Evolutionary conservation across 1,140 invertebrate species (phyloP).

Genomic region (Danaus plexippus): DNA sequence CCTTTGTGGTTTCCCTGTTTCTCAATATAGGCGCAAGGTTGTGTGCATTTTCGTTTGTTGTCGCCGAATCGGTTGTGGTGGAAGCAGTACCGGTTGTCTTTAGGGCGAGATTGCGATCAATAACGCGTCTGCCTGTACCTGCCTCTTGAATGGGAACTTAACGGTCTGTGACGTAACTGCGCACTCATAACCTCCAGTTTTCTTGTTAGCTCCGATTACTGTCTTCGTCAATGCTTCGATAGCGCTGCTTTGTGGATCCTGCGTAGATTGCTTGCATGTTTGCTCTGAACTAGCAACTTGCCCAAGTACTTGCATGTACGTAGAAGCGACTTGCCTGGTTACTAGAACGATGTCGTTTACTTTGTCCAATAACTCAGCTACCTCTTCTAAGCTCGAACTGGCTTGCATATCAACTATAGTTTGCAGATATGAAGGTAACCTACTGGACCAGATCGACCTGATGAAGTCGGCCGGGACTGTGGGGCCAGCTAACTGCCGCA

Average conservation of each 20-base stretch:
- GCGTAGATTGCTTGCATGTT: no score
- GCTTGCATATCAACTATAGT: slow-evolving; percentile 7
- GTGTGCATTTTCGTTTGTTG: slow-evolving; percentile 21
- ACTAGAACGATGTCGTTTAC: slow-evolving; percentile 7
- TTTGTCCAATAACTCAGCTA: slow-evolving; percentile 7
- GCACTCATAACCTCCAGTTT: slow-evolving; percentile 5
- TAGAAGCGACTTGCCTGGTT: slow-evolving; percentile 5
- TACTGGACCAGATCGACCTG: slow-evolving; percentile 7
- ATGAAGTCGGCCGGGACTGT: slow-evolving; percentile 5
- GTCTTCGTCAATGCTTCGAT: slow-evolving; percentile 1
- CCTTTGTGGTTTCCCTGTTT: slow-evolving; percentile 24
- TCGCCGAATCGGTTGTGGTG: slow-evolving; percentile 25
- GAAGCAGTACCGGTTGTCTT: slow-evolving; percentile 22
- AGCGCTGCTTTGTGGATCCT: slow-evolving; percentile 2
- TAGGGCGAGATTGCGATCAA: slow-evolving; percentile 9
- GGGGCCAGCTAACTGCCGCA: slow-evolving; percentile 1
- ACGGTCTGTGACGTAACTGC: slow-evolving; percentile 1
- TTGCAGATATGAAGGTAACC: slow-evolving; percentile 5
- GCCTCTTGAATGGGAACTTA: not conserved
- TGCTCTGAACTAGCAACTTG: no score
- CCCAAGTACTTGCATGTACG: no score
- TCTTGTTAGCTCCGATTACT: slow-evolving; percentile 7
- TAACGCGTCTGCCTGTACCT: slow-evolving; percentile 4
- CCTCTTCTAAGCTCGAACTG: slow-evolving; percentile 1
- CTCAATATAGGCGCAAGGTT: slow-evolving; percentile 23